A percentile compares a stretch with the other conserved stretches of the same genome.
Conservation (phyloP, 2,797 vertebrate species). For the Trachops cirrhosus region DNA sequence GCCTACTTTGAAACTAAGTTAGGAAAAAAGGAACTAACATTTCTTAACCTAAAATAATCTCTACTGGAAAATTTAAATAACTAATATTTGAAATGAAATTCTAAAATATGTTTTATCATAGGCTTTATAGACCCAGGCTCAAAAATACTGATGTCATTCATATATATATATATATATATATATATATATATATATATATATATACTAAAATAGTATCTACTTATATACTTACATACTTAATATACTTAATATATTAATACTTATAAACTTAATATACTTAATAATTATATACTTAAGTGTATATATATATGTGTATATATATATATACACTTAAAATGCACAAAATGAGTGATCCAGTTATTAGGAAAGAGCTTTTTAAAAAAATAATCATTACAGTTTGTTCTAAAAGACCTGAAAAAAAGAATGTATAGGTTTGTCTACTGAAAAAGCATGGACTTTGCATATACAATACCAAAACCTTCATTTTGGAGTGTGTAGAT, state of each 20-base stretch:
- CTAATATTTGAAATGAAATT: background rate
- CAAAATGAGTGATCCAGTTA: background rate
- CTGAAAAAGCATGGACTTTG: background rate
- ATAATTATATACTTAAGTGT: too few species aligned
- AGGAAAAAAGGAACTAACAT: background rate
- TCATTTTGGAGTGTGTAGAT: background rate
- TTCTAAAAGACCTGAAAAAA: background rate
- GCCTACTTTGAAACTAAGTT: background rate
- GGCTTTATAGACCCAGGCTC: background rate
- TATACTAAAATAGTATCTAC: too few species aligned
- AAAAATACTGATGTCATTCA: background rate
- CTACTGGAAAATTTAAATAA: background rate
- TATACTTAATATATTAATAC: too few species aligned
- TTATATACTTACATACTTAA: too few species aligned
- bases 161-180: too few species aligned
- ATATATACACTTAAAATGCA: background rate
- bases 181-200: too few species aligned
- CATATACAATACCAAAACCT: background rate
- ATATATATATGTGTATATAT: too few species aligned
- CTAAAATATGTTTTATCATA: background rate
- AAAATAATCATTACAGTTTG: background rate
- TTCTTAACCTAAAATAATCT: background rate
- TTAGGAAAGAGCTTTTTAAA: background rate
- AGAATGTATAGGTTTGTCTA: background rate
- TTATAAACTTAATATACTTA: too few species aligned